Percentiles rank a stretch among this genome's conserved stretches.
Evolutionary conservation across 2,888 invertebrate genomes (phyloP).

Genomic region (Ametastegia equiseti): DNA sequence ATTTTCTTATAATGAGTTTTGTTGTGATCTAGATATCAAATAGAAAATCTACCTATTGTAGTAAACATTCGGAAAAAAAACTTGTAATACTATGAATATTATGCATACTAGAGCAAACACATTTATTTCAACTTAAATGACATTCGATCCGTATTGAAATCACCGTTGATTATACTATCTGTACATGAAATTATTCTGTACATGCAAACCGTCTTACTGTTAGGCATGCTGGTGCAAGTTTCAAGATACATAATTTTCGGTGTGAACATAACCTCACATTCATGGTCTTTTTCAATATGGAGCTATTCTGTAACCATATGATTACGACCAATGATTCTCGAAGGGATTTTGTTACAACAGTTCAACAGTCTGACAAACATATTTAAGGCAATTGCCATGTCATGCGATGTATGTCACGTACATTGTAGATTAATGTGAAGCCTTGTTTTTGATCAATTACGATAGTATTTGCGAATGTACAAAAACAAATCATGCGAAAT

Average conservation of each 20-base stretch:
- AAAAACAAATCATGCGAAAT: constrained; percentile 39
- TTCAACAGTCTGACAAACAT: background rate
- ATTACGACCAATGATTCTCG: background rate
- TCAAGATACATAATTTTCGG: background rate
- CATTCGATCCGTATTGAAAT: background rate
- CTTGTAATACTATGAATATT: background rate
- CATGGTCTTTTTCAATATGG: background rate
- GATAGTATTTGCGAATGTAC: constrained; percentile 14
- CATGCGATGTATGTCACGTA: background rate
- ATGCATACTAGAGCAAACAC: background rate
- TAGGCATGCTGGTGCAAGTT: background rate
- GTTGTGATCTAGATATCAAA: background rate
- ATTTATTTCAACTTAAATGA: background rate
- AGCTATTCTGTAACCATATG: background rate
- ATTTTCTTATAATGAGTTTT: background rate
- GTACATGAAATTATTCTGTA: constrained; percentile 1
- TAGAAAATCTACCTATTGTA: background rate
- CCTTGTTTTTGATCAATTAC: background rate
- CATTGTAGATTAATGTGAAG: background rate
- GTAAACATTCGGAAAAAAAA: background rate
- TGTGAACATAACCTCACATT: background rate
- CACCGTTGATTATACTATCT: background rate
- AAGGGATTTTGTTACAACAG: background rate
- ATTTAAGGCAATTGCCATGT: background rate
- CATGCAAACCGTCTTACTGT: constrained; percentile 10